Percentiles rank a stretch among this genome's conserved stretches.
Conservation (phyloP, 2,888 invertebrate species). For the Drosophila flavopinicola region DNA sequence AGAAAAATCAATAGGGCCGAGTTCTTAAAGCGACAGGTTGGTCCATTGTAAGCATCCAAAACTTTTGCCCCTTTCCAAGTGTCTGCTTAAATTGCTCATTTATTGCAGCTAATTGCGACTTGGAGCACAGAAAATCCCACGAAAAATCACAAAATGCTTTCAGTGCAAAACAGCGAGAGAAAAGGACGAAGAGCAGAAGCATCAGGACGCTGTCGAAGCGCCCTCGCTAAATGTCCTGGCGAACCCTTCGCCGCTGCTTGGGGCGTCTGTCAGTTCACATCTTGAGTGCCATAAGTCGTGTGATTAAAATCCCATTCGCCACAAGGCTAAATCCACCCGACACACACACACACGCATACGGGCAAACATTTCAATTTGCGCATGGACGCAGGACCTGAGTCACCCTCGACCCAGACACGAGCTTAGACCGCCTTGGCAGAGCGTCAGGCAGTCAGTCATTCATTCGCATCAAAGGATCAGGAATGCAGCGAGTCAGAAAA, state of each 20-base stretch:
- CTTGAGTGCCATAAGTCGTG: conserved; percentile 85
- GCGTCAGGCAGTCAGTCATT: conserved; percentile 63
- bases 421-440: conserved; percentile 8
- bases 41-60: conserved; percentile 30
- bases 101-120: conserved; percentile 84
- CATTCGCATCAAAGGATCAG: conserved; percentile 85
- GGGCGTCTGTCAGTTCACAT: conserved; percentile 83
- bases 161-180: conserved; percentile 44
- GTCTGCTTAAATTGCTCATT: conserved; percentile 82
- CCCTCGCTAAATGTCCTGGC: conserved; percentile 32
- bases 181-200: conserved; percentile 9
- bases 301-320: conserved; percentile 84
- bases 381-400: conserved; percentile 52
- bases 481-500: conserved; percentile 87
- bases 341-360: conserved; percentile 30
- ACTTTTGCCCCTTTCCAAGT: conserved; percentile 9
- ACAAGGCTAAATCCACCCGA: conserved; percentile 67
- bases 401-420: conserved; percentile 63
- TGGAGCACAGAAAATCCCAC: conserved; percentile 66
- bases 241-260: conserved; percentile 61
- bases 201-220: conserved; percentile 62
- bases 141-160: conserved; percentile 78
- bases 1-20: conserved; percentile 50
- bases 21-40: conserved; percentile 33
- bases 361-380: conserved; percentile 82